Base-by-base conservation (phyloP, 2,113 vertebrate genomes). In the Malurus melanocephalus region DNA sequence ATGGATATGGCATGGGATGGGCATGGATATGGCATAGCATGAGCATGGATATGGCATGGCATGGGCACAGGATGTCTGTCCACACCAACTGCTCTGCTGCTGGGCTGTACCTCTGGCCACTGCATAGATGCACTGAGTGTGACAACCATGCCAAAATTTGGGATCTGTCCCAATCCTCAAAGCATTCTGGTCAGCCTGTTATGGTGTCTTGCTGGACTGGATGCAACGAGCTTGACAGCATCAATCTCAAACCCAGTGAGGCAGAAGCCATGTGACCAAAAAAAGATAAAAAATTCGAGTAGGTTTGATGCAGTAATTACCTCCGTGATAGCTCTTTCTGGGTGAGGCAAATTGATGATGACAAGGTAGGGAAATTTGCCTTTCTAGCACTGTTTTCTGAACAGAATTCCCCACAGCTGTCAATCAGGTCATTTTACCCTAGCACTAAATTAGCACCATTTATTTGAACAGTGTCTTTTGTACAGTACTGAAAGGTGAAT, bases 401-500 rank as follows among this genome's bases (percentile, higher is more conserved):
- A 93, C 74, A 93, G 93, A 90, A 93, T 79, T 93, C 90, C 85
- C 83, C 83, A 76, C 48, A 81, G 78, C 83, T 91, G 92, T 90
- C 94, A 95, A 76, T 96, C 90, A 93, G 92, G 57, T 55, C 77
- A 61, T 80, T 93, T 93, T 76, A 78, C 28, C n/a, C 22, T 93
- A 7, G 2, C 7, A 42, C 51, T 85, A 90, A 94, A 95, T 94
- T 91, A 94, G 35, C 55, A 86, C 22, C 77, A 66, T 88, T 95
- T 93, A 90, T 84, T 94, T 94, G 93, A 93, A 88, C 49, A 51
- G 30, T 74, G 43, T 87, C 80, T 93, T 93, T 91, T 93, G 43
- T 76, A 51, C 27, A 69, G 26, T 38, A 55, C 51, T 94, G 77
- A 88, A 91, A 90, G 49, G 55, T 89, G 77, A 94, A 64, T 20